phyloP scores from a whole-genome alignment of 1,140 invertebrate genomes.

The Drosophila cardini region DNA sequence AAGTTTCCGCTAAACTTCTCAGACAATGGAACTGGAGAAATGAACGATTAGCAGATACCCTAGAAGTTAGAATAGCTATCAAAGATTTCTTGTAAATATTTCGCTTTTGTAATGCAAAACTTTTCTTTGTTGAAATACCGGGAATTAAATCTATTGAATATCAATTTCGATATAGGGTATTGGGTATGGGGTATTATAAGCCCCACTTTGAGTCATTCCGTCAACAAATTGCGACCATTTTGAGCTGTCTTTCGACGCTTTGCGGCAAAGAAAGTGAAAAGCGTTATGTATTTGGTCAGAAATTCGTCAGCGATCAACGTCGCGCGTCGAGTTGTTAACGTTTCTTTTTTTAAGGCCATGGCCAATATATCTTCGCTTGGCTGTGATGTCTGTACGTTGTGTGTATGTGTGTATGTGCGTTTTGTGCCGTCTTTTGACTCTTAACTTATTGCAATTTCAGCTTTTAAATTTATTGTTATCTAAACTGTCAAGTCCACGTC shows the following conservation, averaged over 20 bases:
- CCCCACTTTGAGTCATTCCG: constrained; percentile 42
- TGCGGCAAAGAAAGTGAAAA: constrained; percentile 76
- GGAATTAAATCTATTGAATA: constrained; percentile 1
- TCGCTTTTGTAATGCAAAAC: not conserved
- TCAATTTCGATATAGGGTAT: constrained; percentile 8
- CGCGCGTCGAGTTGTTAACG: not conserved
- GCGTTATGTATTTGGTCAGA: constrained; percentile 38
- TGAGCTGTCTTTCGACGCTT: constrained; percentile 31
- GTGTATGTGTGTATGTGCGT: no score
- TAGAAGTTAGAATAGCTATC: not conserved
- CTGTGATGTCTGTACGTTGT: no score
- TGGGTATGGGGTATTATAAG: not conserved
- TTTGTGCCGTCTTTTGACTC: constrained; percentile 1
- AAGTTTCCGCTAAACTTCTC: not conserved
- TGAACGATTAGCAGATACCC: not conserved
- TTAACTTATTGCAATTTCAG: constrained; percentile 29
- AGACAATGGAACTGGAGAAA: no score
- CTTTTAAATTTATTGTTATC: constrained; percentile 24
- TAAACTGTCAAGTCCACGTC: constrained; percentile 27
- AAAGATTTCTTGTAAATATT: not conserved
- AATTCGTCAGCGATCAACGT: constrained; percentile 71
- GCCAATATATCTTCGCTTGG: constrained; percentile 43
- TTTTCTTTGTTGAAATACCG: not conserved
- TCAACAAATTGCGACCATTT: constrained; percentile 36
- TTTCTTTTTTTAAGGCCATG: constrained; percentile 42